A percentile compares a stretch with the other conserved stretches of the same genome.
Evolutionary conservation across 2,888 invertebrate species (phyloP).

Genomic region (Allacma fusca): DNA sequence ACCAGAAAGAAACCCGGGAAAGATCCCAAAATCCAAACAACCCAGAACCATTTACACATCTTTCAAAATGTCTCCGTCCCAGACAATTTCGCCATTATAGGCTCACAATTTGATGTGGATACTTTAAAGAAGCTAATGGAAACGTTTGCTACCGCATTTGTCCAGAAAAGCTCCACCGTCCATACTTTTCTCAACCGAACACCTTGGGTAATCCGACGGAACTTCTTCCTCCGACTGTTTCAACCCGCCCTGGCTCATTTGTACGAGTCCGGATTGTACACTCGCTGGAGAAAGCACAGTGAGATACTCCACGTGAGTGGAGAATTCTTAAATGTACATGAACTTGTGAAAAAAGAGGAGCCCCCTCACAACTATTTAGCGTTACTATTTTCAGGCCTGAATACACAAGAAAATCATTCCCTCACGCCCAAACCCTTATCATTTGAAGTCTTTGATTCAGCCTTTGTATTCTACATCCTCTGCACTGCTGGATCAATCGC

Average conservation of each 20-base stretch:
- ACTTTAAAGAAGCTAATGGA: slow-evolving; percentile 10
- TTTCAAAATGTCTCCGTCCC: slow-evolving; percentile 29
- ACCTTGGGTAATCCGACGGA: slow-evolving; percentile 21
- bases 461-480: slow-evolving; percentile 30
- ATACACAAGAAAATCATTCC: slow-evolving; percentile 14
- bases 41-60: neutral
- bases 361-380: neutral
- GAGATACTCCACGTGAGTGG: neutral
- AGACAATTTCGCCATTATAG: slow-evolving; percentile 28
- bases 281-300: slow-evolving; percentile 20
- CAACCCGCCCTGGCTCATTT: slow-evolving; percentile 19
- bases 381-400: slow-evolving; percentile 20
- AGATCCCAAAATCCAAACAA: neutral
- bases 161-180: slow-evolving; percentile 19
- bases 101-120: slow-evolving; percentile 30
- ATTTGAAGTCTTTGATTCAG: slow-evolving; percentile 33
- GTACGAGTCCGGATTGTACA: slow-evolving; percentile 28
- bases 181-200: slow-evolving; percentile 30
- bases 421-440: neutral
- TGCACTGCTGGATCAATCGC: neutral
- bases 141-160: slow-evolving; percentile 33
- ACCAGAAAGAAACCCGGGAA: too few species aligned
- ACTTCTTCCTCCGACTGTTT: slow-evolving; percentile 20
- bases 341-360: neutral
- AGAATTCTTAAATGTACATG: neutral